Conservation (phyloP, 2,113 vertebrate genomes). For the Zosterops pallidus region DNA sequence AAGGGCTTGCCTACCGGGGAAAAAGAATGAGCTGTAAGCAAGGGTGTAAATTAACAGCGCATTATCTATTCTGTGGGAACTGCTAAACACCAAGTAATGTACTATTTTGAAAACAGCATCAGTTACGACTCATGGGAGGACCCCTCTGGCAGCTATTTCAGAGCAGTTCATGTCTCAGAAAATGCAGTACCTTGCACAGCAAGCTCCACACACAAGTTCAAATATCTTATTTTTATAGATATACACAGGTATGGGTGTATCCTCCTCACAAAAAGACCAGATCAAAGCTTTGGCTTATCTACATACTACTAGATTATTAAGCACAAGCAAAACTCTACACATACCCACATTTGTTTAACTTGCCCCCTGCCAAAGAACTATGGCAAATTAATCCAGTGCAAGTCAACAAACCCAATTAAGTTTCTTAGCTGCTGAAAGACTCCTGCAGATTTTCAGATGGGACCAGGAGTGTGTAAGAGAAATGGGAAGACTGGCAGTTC, state of each 20-base stretch:
- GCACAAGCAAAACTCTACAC: background rate
- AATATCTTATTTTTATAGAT: background rate
- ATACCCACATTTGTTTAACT: background rate
- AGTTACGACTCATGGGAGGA: background rate
- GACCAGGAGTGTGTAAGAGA: background rate
- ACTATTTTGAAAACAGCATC: background rate
- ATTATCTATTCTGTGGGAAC: constrained; percentile 30
- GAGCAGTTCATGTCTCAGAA: background rate
- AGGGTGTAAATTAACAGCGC: background rate
- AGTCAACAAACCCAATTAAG: background rate
- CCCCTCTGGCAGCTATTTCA: background rate
- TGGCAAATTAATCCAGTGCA: background rate
- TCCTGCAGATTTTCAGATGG: background rate
- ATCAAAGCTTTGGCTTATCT: background rate
- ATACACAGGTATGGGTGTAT: background rate
- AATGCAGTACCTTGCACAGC: background rate
- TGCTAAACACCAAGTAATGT: background rate
- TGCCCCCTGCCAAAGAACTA: background rate
- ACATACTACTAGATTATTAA: background rate
- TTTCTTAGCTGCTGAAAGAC: background rate
- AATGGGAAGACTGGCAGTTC: background rate
- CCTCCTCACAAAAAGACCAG: background rate
- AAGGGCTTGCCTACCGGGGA: constrained; percentile 1
- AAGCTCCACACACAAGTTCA: background rate
- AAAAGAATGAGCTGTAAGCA: background rate